Base-by-base conservation (phyloP, 2,113 vertebrate species). In the Hoplias malabaricus region DNA sequence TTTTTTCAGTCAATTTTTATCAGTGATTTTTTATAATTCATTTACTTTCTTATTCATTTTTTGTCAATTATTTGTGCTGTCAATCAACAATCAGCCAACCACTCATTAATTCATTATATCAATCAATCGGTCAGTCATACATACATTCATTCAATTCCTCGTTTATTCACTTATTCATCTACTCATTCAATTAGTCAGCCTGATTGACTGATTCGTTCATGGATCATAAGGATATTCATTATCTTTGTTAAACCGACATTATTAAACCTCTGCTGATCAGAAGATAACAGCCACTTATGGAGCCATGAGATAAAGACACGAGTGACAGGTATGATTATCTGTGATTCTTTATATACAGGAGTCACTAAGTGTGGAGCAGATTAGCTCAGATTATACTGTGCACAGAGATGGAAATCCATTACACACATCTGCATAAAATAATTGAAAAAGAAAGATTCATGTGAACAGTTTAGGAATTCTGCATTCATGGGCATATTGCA, bases 371-470 rank as follows among this genome's bases (percentile, higher is more conserved):
- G 31, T 5, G 33, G 10, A 72, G 62, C 34, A 9, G 42, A 77
- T 69, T 48, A 61, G 48, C 38, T 25, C 12, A 69, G 62, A 71
- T 36, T 56, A 23, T 29, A 31, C 13, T 38, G 50, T 25, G 16
- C 36, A 57, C n/a, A 14, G 33, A 72, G 33, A 46, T 77, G n/a
- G 29, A 10, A 69, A 34, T 48, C 57, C 63, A 46, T 19, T 79
- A 25, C 9, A 42, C 54, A 77, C 66, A 80, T 74, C 68, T 80
- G 69, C 70, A 68, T 68, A 74, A 80, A 25, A 25, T 34, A 59
- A 73, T 59, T 59, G 50, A 43, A 34, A 56, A 8, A 56, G 46
- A 56, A 0, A 56, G 25, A 73, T 43, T n/a, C 40, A 57, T 66
- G 29, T 46, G 67, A n/a, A 46, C 23, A 27, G 12, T 31, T 57